Conservation (phyloP, 1,140 invertebrate species). For the Nasonia vitripennis region DNA sequence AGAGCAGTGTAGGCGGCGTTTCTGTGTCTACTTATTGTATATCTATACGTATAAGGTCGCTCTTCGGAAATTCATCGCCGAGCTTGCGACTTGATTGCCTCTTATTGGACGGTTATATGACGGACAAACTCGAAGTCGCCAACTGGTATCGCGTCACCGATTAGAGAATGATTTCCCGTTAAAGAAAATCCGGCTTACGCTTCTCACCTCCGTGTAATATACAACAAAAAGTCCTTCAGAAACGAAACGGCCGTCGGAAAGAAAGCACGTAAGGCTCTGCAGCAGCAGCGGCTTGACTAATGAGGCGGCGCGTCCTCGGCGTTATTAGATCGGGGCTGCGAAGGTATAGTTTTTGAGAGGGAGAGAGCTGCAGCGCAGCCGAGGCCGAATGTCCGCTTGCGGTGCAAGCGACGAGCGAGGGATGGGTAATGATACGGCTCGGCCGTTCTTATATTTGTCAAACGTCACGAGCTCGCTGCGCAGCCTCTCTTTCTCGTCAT, state of each 20-base stretch:
- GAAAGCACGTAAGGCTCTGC: constrained; percentile 1
- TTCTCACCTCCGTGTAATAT: constrained; percentile 41
- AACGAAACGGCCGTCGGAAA: neutral
- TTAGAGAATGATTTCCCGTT: neutral
- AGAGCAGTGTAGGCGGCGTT: constrained; percentile 24
- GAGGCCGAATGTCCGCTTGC: neutral
- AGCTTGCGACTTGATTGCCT: constrained; percentile 65
- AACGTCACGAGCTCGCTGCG: constrained; percentile 66
- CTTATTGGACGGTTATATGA: constrained; percentile 65
- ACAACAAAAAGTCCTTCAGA: neutral
- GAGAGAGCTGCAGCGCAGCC: neutral
- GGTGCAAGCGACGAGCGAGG: constrained; percentile 44
- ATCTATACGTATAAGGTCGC: constrained; percentile 1
- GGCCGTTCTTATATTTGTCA: constrained; percentile 76
- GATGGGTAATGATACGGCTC: constrained; percentile 73
- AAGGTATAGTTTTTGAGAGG: constrained; percentile 72
- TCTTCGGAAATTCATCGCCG: constrained; percentile 54
- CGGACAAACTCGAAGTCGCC: neutral
- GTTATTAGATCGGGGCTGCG: constrained; percentile 74
- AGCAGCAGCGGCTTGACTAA: constrained; percentile 69
- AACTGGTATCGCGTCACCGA: no score
- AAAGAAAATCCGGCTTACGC: neutral
- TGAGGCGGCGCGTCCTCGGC: constrained; percentile 74
- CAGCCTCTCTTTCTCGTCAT: constrained; percentile 53
- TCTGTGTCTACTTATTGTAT: neutral